phyloP scores from a whole-genome alignment of 1,140 invertebrate species.

The Sitobion miscanthi region DNA sequence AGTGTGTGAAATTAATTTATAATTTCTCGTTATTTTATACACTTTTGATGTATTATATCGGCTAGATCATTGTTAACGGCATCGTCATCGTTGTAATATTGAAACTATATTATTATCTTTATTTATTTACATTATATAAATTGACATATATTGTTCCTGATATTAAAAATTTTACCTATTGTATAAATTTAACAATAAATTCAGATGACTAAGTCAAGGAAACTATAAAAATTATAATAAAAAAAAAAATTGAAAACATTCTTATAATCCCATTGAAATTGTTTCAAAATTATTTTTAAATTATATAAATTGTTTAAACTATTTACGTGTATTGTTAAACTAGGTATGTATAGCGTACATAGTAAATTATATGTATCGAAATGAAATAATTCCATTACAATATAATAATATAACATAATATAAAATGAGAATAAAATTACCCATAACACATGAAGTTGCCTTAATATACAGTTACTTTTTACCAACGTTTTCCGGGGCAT shows the following conservation, averaged over 20 bases:
- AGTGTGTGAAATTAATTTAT: no score
- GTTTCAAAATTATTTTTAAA: conserved; percentile 4
- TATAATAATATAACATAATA: not conserved
- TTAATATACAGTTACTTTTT: not conserved
- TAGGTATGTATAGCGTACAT: not conserved
- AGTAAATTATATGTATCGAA: not conserved
- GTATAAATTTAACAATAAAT: no score
- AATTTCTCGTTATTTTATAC: no score
- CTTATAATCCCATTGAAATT: not conserved
- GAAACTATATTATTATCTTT: no score
- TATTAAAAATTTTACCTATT: no score
- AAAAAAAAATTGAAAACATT: not conserved
- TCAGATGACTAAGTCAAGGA: no score
- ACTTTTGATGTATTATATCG: no score
- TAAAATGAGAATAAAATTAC: not conserved
- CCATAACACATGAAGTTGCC: not conserved
- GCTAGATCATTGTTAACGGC: no score
- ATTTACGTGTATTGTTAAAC: not conserved
- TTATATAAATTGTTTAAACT: not conserved
- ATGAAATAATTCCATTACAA: not conserved
- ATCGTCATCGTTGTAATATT: no score
- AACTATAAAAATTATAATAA: no score
- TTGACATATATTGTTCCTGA: no score
- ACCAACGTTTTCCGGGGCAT: conserved; percentile 12
- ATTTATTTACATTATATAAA: no score